phyloP scores from a whole-genome alignment of 2,888 invertebrate genomes.

The Luffia ferchaultella region DNA sequence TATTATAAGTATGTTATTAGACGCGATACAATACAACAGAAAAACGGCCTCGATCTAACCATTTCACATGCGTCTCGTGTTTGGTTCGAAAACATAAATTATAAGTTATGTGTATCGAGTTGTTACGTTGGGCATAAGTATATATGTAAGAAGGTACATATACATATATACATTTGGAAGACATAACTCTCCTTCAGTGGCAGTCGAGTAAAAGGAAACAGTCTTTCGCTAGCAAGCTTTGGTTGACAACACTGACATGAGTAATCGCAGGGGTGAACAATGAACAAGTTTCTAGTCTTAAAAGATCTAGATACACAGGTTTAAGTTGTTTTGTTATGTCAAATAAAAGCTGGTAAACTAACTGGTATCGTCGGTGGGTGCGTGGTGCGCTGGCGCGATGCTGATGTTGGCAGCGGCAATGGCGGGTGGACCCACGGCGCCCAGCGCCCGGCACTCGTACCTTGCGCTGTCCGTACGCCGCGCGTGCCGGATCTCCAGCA shows the following conservation, averaged over 20 bases:
- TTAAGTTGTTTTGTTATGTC: slow-evolving; percentile 19
- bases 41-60: too few relatives aligned
- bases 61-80: too few relatives aligned
- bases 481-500: slow-evolving; percentile 80
- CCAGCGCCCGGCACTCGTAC: slow-evolving; percentile 85
- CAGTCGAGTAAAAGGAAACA: slow-evolving; percentile 11
- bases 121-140: too few relatives aligned
- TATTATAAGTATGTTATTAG: too few relatives aligned
- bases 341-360: slow-evolving; percentile 24
- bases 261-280: slow-evolving; percentile 11
- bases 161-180: too few relatives aligned
- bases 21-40: too few relatives aligned
- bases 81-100: too few relatives aligned
- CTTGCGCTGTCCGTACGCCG: slow-evolving; percentile 77
- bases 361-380: slow-evolving; percentile 62
- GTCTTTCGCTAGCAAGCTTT: slow-evolving; percentile 15
- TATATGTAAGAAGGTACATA: too few relatives aligned
- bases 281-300: slow-evolving; percentile 11
- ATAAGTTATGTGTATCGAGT: too few relatives aligned
- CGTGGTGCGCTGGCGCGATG: slow-evolving; percentile 40
- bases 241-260: slow-evolving; percentile 19
- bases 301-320: slow-evolving; percentile 14
- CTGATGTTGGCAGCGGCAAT: slow-evolving; percentile 63
- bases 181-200: too few relatives aligned
- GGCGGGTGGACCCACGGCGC: slow-evolving; percentile 69